Evolutionary conservation across 2,888 invertebrate species (phyloP), one percentile per base, ranked within the genome.

Genomic region (Atrina japonica): DNA sequence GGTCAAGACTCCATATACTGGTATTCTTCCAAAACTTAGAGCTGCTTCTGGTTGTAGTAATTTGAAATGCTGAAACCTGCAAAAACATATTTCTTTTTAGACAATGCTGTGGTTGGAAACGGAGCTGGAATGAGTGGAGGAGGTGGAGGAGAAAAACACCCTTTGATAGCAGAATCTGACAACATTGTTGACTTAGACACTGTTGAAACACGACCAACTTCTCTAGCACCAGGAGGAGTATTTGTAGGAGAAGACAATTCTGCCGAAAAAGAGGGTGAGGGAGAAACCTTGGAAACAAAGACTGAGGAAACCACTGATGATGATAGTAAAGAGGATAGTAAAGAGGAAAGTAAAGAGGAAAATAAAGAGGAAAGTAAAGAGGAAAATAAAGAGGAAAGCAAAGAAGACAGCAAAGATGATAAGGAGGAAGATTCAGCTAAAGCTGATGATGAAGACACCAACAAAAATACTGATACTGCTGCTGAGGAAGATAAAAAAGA

Each of bases 361-460:
- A 49, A 50, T 18, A 35, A 23, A 14, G 61, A 16, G 7, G 18
- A 16, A 40, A 18, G 35, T 3, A 9, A 3, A 18, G 21, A 6
- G 21, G 56, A 56, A 23, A 56, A 14, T 40, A 45, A n/a, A n/a
- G n/a, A n/a, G n/a, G n/a, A 40, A 25, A 43, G 41, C 11, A 58
- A 2, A 9, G 23, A 40, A 14, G 58, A 58, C 43, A 9, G 6
- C 0, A 21, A n/a, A 16, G 60, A 41, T 27, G 60, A 43, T 5
- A 58, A 21, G 9, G 41, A 9, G 7, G 18, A 27, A 47, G 29
- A 60, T 18, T 18, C 35, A 18, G 23, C n/a, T 11, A 56, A 30
- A 21, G 40, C 35, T 40, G 56, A 16, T 50, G 40, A 50, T 16
- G 63, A n/a, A 27, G 18, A 35, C 6, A 11, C 49, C 18, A 49